These are phyloP conservation scores for Lochmaea capreae DNA, from an alignment of 2,888 invertebrate species.

Conservation along the genomic window DNA sequence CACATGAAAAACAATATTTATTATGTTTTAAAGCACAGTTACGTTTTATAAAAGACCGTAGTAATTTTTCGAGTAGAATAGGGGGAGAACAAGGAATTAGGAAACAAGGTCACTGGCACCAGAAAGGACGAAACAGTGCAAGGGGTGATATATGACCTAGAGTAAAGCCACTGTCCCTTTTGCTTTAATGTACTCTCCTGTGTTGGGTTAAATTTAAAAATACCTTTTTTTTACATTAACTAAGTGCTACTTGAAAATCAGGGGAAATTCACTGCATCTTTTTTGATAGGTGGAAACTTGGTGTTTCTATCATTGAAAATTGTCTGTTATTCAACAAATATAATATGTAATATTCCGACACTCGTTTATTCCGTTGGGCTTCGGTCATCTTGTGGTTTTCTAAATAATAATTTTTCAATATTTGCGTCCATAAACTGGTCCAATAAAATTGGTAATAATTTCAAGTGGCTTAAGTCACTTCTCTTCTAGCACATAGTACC, in stretches of 20 bases:
- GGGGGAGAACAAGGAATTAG: slow-evolving; percentile 14
- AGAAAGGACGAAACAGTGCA: slow-evolving; percentile 53
- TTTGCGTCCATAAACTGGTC: no score
- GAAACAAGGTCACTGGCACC: slow-evolving; percentile 45
- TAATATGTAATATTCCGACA: no score
- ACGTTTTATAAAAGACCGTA: not conserved
- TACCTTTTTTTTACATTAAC: slow-evolving; percentile 23
- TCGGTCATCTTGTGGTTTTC: no score
- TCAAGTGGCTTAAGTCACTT: no score
- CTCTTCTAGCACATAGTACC: no score
- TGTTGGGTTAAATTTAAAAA: slow-evolving; percentile 20
- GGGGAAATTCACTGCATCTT: not conserved
- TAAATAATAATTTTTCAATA: no score
- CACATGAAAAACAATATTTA: not conserved
- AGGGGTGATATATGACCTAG: slow-evolving; percentile 53
- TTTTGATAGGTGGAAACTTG: no score
- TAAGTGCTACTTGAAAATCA: slow-evolving; percentile 20
- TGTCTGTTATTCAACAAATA: no score
- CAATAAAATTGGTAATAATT: no score
- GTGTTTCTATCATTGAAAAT: no score
- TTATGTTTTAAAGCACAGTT: not conserved
- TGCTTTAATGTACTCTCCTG: slow-evolving; percentile 36
- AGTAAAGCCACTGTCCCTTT: slow-evolving; percentile 42
- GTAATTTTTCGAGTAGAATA: slow-evolving; percentile 7
- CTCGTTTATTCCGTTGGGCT: no score